Evolutionary conservation across 2,113 vertebrate species (phyloP).

Genomic region (Callospermophilus lateralis): DNA sequence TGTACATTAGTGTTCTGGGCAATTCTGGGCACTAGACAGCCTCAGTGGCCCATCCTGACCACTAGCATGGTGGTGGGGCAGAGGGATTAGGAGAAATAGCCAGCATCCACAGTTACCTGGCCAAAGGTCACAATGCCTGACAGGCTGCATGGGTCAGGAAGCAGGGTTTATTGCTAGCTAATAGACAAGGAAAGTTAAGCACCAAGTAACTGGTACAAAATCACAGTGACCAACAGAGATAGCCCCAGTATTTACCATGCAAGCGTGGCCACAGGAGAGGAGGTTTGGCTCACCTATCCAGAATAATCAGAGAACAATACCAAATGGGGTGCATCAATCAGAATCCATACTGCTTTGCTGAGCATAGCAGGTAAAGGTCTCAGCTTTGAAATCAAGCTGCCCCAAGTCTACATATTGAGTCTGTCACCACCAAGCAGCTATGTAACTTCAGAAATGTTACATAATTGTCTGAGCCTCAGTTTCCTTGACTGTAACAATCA

Average conservation of each 20-base stretch:
- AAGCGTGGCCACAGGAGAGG: not conserved
- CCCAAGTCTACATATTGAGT: not conserved
- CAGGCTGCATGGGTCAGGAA: not conserved
- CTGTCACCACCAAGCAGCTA: not conserved
- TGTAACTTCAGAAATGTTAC: not conserved
- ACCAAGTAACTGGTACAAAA: not conserved
- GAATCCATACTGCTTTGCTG: too few relatives aligned
- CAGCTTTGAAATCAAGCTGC: not conserved
- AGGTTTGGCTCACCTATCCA: not conserved
- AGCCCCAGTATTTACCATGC: not conserved
- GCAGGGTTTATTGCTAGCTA: not conserved
- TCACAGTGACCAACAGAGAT: not conserved
- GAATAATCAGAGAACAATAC: not conserved
- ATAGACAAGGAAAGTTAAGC: not conserved
- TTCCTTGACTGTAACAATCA: constrained; percentile 53
- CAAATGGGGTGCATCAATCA: too few relatives aligned
- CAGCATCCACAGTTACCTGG: not conserved
- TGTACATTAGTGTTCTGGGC: accelerated
- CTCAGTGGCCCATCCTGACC: not conserved
- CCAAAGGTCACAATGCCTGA: not conserved
- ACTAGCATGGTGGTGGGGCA: not conserved
- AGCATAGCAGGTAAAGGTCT: not conserved
- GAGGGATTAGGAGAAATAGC: not conserved
- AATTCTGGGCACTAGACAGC: not conserved
- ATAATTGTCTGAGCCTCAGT: not conserved